These are phyloP conservation scores for Calephelis virginiensis DNA, from an alignment of 1,140 invertebrate genomes.

Conservation along the genomic window DNA sequence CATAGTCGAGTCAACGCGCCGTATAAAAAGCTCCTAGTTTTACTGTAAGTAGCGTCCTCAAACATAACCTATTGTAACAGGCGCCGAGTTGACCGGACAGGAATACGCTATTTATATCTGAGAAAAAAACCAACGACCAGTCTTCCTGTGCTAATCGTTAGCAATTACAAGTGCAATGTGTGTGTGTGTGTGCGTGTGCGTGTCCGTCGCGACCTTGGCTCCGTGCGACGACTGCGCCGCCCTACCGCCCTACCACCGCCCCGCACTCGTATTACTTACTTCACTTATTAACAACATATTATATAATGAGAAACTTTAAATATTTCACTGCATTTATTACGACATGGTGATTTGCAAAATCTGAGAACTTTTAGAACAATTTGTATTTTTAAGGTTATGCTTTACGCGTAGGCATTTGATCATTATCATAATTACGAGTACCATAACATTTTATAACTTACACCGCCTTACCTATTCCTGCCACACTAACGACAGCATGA, in stretches of 20 bases:
- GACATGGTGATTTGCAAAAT: no score
- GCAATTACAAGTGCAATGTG: conserved; percentile 46
- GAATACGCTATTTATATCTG: conserved; percentile 49
- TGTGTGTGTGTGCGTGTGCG: conserved; percentile 33
- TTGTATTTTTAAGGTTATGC: no score
- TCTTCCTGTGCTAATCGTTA: conserved; percentile 72
- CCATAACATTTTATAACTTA: no score
- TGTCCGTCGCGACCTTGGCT: conserved; percentile 31
- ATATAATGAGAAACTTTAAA: conserved; percentile 9
- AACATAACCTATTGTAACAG: conserved; percentile 53
- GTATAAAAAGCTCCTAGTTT: not conserved
- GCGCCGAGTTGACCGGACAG: conserved; percentile 48
- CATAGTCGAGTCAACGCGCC: not conserved
- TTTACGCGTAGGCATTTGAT: no score
- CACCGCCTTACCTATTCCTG: no score
- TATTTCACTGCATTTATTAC: not conserved
- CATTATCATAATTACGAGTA: no score
- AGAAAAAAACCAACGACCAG: conserved; percentile 55
- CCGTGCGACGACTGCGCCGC: conserved; percentile 55
- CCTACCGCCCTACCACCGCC: conserved; percentile 1
- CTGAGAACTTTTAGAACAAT: no score
- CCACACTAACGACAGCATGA: no score
- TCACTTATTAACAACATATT: conserved; percentile 5
- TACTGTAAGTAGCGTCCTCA: conserved; percentile 1
- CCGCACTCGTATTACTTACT: not conserved